phyloP scores from a whole-genome alignment of 1,140 invertebrate species.

The Papilio glaucus region DNA sequence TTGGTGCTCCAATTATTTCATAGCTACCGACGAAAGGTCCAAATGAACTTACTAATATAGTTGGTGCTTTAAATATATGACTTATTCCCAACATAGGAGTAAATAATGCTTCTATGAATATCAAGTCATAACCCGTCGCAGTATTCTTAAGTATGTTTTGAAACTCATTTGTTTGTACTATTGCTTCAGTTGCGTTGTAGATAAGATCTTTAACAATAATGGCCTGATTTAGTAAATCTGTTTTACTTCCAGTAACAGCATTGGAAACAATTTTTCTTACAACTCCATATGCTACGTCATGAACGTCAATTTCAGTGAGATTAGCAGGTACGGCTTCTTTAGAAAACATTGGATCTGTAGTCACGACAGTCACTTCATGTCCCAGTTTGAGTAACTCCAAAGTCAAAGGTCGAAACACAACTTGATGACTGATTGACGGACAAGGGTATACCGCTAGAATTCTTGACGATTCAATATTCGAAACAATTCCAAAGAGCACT shows the following conservation, averaged over 20 bases:
- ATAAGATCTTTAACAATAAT: not conserved
- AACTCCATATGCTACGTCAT: not conserved
- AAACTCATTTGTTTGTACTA: not conserved
- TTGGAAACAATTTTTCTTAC: not conserved
- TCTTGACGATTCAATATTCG: not conserved
- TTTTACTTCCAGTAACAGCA: constrained; percentile 4
- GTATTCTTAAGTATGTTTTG: not conserved
- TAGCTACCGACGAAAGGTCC: constrained; percentile 11
- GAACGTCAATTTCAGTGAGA: constrained; percentile 22
- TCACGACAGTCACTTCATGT: constrained; percentile 11
- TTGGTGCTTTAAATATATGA: constrained; percentile 26
- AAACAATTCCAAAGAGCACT: not conserved
- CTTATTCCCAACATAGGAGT: constrained; percentile 7
- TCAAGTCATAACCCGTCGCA: constrained; percentile 19
- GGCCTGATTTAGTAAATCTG: constrained; percentile 18
- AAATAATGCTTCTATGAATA: constrained; percentile 29
- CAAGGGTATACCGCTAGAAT: constrained; percentile 23
- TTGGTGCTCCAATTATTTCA: constrained; percentile 37
- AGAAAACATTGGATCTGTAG: constrained; percentile 22
- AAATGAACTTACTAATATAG: constrained; percentile 19
- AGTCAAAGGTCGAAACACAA: constrained; percentile 21
- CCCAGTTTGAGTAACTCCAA: constrained; percentile 15
- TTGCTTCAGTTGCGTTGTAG: not conserved
- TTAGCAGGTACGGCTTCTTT: constrained; percentile 11
- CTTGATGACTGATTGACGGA: constrained; percentile 34